Evolutionary conservation across 2,797 vertebrate species (phyloP).

Genomic region (Acipenser oxyrinchus): DNA sequence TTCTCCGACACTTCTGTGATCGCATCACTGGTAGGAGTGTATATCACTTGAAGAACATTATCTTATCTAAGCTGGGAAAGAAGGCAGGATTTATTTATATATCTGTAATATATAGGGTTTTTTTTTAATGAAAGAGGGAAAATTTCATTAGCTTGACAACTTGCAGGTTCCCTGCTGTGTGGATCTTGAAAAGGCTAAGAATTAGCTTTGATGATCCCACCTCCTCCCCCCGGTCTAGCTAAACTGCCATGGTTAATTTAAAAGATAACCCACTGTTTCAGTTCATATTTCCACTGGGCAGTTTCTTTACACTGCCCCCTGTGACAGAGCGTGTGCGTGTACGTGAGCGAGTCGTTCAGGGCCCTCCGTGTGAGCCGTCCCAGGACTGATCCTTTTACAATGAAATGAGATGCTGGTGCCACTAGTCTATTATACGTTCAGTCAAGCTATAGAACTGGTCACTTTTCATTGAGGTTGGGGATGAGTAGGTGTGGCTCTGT

Average conservation of each 20-base stretch:
- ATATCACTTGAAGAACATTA: slow-evolving; percentile 57
- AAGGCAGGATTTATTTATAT: slow-evolving; percentile 61
- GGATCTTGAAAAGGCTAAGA: slow-evolving; percentile 76
- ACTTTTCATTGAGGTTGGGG: slow-evolving; percentile 69
- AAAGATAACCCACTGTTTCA: slow-evolving; percentile 82
- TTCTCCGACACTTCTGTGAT: too few species aligned
- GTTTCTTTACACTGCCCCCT: slow-evolving; percentile 73
- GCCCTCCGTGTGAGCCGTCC: slow-evolving; percentile 71
- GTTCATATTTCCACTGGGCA: slow-evolving; percentile 74
- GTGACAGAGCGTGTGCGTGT: slow-evolving; percentile 80
- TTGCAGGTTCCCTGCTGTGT: slow-evolving; percentile 78
- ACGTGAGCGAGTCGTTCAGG: slow-evolving; percentile 78
- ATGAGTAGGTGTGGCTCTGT: slow-evolving; percentile 77
- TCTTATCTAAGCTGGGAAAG: slow-evolving; percentile 76
- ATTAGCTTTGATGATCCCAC: slow-evolving; percentile 80
- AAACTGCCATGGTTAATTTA: slow-evolving; percentile 79
- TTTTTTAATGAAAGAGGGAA: slow-evolving; percentile 56
- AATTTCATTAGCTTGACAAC: slow-evolving; percentile 79
- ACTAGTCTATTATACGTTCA: slow-evolving; percentile 79
- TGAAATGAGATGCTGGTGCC: slow-evolving; percentile 78
- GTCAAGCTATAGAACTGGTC: slow-evolving; percentile 79
- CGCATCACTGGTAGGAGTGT: slow-evolving; percentile 16
- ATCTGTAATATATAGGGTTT: too few species aligned
- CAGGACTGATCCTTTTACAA: slow-evolving; percentile 80
- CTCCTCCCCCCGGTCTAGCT: slow-evolving; percentile 47